These are phyloP conservation scores for Trinectes maculatus DNA, from an alignment of 2,113 vertebrate genomes.

Conservation along the genomic window DNA sequence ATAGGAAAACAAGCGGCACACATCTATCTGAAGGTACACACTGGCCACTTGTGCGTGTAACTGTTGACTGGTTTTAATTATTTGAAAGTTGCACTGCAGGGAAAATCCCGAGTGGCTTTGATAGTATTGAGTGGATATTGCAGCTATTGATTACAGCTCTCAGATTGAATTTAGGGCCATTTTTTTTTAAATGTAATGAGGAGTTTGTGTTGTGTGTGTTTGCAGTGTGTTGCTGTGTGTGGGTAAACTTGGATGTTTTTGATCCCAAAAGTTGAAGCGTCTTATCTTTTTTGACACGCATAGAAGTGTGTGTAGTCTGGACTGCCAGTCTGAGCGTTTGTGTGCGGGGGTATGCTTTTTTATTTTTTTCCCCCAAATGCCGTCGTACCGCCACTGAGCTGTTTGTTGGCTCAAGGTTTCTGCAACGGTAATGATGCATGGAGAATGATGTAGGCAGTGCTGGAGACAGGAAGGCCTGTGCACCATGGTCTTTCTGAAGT, in stretches of 20 bases:
- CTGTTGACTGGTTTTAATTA: conserved; percentile 69
- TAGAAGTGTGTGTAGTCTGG: conserved; percentile 26
- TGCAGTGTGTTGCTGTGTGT: neutral
- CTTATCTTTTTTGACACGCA: conserved; percentile 9
- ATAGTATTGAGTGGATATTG: conserved; percentile 51
- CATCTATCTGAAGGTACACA: conserved; percentile 68
- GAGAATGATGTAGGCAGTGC: conserved; percentile 73
- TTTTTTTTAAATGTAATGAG: conserved; percentile 31
- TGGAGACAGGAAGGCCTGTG: conserved; percentile 49
- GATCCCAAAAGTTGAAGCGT: conserved; percentile 17
- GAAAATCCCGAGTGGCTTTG: conserved; percentile 52
- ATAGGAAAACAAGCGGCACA: conserved; percentile 49
- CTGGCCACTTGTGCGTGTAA: conserved; percentile 52
- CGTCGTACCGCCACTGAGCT: conserved; percentile 69
- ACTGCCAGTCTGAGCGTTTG: conserved; percentile 2
- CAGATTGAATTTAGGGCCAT: conserved; percentile 46
- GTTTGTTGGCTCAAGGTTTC: conserved; percentile 81
- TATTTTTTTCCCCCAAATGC: conserved; percentile 67
- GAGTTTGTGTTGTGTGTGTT: neutral
- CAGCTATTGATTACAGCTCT: conserved; percentile 67
- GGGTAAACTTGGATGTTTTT: neutral
- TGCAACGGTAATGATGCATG: conserved; percentile 82
- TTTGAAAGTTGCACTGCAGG: conserved; percentile 52
- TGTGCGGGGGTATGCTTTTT: conserved; percentile 30
- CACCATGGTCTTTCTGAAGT: conserved; percentile 63